phyloP scores from a whole-genome alignment of 2,888 invertebrate genomes.

The Gastrophysa polygoni region DNA sequence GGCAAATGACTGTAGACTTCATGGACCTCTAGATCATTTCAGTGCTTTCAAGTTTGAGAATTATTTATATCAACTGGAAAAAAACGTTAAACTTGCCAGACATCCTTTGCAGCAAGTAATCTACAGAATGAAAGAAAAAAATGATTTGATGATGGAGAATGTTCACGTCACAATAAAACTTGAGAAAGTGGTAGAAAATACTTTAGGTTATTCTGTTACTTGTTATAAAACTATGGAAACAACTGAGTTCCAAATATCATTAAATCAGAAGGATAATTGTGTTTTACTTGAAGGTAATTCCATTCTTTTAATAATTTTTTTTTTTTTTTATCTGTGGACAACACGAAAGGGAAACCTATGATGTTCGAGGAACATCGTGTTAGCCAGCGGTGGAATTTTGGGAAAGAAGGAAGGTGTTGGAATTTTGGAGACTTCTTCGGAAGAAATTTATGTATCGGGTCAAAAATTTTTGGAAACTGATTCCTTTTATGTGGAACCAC shows the following conservation, averaged over 20 bases:
- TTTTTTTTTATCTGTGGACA: no score
- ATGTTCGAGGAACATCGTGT: no score
- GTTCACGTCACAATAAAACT: slow-evolving; percentile 11
- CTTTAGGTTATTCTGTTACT: slow-evolving; percentile 6
- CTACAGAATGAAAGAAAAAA: slow-evolving; percentile 15
- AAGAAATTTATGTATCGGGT: slow-evolving; percentile 15
- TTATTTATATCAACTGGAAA: slow-evolving; percentile 17
- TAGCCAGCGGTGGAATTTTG: no score
- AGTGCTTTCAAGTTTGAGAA: slow-evolving; percentile 14
- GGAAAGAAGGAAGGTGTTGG: no score
- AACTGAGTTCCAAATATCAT: slow-evolving; percentile 3
- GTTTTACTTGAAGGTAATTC: slow-evolving; percentile 9
- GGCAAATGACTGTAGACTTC: slow-evolving; percentile 7
- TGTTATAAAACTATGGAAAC: slow-evolving; percentile 10
- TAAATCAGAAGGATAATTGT: slow-evolving; percentile 8
- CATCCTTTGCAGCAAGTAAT: slow-evolving; percentile 17
- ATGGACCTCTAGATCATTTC: slow-evolving; percentile 9
- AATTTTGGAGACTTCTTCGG: slow-evolving; percentile 8
- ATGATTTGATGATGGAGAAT: slow-evolving; percentile 5
- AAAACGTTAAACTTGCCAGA: slow-evolving; percentile 17
- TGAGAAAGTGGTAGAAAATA: slow-evolving; percentile 15
- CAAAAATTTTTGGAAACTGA: slow-evolving; percentile 14
- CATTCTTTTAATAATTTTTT: background rate
- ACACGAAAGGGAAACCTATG: no score
- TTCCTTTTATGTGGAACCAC: slow-evolving; percentile 12